Conservation (phyloP, 2,888 invertebrate species). For the Spicauda simplicius region DNA sequence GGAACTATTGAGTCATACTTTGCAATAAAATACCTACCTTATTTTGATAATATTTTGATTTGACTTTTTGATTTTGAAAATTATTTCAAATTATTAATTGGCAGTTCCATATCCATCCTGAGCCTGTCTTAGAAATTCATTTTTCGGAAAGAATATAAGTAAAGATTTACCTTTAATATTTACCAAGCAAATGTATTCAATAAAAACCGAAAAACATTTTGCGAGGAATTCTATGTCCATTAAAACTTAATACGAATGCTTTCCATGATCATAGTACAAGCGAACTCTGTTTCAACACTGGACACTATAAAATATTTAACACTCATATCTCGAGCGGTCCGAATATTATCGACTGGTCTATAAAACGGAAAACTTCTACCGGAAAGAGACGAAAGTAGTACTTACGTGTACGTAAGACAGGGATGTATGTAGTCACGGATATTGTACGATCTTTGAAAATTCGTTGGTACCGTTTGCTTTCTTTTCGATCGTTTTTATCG, state of each 20-base stretch:
- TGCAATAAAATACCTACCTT: no score
- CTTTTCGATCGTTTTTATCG: slow-evolving; percentile 83
- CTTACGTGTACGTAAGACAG: slow-evolving; percentile 59
- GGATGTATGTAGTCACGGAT: slow-evolving; percentile 60
- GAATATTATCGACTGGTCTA: slow-evolving; percentile 81
- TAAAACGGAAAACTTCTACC: slow-evolving; percentile 74
- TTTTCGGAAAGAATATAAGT: no score
- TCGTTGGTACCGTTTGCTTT: slow-evolving; percentile 80
- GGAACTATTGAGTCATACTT: no score
- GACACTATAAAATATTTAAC: slow-evolving; percentile 83
- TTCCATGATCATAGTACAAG: slow-evolving; percentile 44
- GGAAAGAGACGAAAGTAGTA: slow-evolving; percentile 64
- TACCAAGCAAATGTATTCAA: neutral
- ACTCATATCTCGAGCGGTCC: slow-evolving; percentile 77
- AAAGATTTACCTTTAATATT: no score
- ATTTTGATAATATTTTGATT: no score
- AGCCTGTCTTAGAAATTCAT: no score
- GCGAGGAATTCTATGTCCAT: neutral
- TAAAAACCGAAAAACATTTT: neutral
- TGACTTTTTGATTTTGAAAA: no score
- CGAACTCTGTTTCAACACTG: slow-evolving; percentile 64
- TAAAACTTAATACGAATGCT: slow-evolving; percentile 11
- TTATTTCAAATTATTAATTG: no score
- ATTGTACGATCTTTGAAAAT: slow-evolving; percentile 81
- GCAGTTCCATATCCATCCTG: no score